These are phyloP conservation scores for Drosophila aff. DNA, from an alignment of 1,140 invertebrate genomes.

Conservation along the genomic window DNA sequence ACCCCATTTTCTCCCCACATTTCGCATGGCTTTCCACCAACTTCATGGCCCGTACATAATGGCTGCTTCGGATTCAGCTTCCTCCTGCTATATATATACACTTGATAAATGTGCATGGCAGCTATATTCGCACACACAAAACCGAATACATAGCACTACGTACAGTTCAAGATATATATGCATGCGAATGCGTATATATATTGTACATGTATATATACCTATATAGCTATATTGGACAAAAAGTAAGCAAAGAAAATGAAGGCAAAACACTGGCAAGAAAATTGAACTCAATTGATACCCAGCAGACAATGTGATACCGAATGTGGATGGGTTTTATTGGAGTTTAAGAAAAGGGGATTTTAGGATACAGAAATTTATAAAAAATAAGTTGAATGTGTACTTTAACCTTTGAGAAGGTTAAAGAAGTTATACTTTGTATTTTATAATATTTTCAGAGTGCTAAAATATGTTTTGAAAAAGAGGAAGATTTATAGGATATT, in stretches of 20 bases:
- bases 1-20: slow-evolving; percentile 10
- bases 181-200: slow-evolving; percentile 25
- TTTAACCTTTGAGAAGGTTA: not conserved
- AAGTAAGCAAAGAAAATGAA: slow-evolving; percentile 61
- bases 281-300: slow-evolving; percentile 57
- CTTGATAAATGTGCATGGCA: slow-evolving; percentile 63
- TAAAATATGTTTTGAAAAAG: too few species aligned
- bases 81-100: slow-evolving; percentile 42
- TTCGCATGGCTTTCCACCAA: slow-evolving; percentile 15
- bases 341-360: too few species aligned
- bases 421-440: not conserved
- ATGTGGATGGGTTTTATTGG: not conserved
- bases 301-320: not conserved
- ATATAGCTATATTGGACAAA: slow-evolving; percentile 57
- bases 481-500: too few species aligned
- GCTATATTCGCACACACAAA: slow-evolving; percentile 33
- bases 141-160: slow-evolving; percentile 37
- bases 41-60: slow-evolving; percentile 47
- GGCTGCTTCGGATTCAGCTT: slow-evolving; percentile 62
- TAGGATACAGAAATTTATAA: not conserved
- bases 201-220: slow-evolving; percentile 49
- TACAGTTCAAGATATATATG: slow-evolving; percentile 30
- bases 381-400: too few species aligned
- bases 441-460: too few species aligned
- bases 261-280: slow-evolving; percentile 41